These are phyloP conservation scores for Hippocampus comes DNA, from an alignment of 2,113 vertebrate species.

Conservation along the genomic window DNA sequence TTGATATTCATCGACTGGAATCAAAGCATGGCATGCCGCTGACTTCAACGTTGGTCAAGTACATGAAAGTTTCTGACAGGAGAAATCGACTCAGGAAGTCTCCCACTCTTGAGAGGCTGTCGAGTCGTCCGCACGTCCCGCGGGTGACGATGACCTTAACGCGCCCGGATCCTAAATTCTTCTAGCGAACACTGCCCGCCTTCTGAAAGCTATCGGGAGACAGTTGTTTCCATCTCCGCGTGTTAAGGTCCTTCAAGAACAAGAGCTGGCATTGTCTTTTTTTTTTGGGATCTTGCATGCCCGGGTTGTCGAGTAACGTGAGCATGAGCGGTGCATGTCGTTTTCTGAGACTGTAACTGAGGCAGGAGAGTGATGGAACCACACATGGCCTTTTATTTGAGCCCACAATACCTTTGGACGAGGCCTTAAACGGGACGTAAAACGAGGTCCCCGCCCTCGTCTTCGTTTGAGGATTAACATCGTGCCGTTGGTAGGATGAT, in stretches of 20 bases:
- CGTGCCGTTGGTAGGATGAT: not conserved
- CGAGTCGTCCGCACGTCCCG: not conserved
- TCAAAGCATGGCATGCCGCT: too few relatives aligned
- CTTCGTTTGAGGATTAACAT: not conserved
- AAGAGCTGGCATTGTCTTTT: conserved; percentile 43
- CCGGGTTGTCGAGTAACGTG: conserved; percentile 34
- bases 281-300: conserved; percentile 52
- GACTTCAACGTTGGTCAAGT: too few relatives aligned
- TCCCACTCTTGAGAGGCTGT: not conserved
- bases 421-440: not conserved
- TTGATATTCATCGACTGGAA: too few relatives aligned
- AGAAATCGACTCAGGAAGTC: not conserved
- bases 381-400: conserved; percentile 16
- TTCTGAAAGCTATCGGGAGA: conserved; percentile 69
- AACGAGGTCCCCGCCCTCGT: not conserved
- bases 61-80: not conserved
- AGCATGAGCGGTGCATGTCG: conserved; percentile 70
- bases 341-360: conserved; percentile 18
- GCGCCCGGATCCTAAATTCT: conserved; percentile 11
- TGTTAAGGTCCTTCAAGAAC: conserved; percentile 41
- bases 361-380: conserved; percentile 41
- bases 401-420: not conserved
- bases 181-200: conserved; percentile 34
- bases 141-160: conserved; percentile 12
- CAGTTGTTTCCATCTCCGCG: conserved; percentile 39